Conservation (phyloP, 2,888 invertebrate genomes). For the Trichogramma evanescens region DNA sequence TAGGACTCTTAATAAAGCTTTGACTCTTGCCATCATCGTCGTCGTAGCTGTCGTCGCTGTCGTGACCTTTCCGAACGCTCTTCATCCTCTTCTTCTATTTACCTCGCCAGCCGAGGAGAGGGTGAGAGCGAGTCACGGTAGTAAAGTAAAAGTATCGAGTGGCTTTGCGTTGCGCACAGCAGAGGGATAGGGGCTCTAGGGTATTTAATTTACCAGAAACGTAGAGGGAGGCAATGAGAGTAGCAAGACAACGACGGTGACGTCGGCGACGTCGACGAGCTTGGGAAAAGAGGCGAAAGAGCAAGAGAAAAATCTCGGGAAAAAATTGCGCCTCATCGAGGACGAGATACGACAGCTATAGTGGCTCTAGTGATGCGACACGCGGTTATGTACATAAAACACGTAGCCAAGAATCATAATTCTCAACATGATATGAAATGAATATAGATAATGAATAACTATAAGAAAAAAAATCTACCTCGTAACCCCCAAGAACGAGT, state of each 20-base stretch:
- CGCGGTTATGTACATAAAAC: no score
- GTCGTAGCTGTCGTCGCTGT: no score
- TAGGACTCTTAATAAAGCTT: no score
- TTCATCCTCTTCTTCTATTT: not conserved
- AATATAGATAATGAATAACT: no score
- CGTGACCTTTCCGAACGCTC: no score
- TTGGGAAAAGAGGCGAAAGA: not conserved
- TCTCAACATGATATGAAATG: no score
- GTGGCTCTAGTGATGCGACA: no score
- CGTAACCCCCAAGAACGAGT: no score
- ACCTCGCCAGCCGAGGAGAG: not conserved
- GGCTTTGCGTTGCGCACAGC: conserved; percentile 2
- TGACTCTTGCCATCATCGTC: no score
- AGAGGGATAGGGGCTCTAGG: not conserved
- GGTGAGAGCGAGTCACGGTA: not conserved
- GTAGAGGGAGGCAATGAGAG: not conserved
- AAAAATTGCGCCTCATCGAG: not conserved
- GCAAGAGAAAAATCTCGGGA: conserved; percentile 16
- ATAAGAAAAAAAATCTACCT: no score
- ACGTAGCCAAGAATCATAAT: no score
- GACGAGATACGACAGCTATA: not conserved
- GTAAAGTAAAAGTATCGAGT: conserved; percentile 16
- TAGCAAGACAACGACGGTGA: not conserved
- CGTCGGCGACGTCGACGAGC: not conserved
- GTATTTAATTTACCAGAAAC: conserved; percentile 16